Evolutionary conservation across 2,113 vertebrate species (phyloP).

Genomic region (Rhabdornis inornatus): DNA sequence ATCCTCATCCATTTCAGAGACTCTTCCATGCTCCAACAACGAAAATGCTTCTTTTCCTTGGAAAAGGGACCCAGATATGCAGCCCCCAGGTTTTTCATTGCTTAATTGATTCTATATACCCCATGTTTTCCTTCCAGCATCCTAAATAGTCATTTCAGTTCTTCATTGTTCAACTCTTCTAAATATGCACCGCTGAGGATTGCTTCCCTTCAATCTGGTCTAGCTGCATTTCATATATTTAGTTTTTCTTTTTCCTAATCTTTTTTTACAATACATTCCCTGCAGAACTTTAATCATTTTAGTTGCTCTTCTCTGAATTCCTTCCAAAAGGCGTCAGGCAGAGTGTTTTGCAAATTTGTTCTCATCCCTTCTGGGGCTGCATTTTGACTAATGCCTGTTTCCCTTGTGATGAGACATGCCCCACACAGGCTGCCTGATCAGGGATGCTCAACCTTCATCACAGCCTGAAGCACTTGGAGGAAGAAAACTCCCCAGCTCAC

Average conservation of each 20-base stretch:
- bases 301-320: constrained; percentile 44
- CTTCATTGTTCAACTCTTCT: not conserved
- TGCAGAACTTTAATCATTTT: constrained; percentile 38
- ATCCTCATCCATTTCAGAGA: not conserved
- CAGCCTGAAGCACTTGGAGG: not conserved
- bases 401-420: not conserved
- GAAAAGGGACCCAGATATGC: not conserved
- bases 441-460: not conserved
- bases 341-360: constrained; percentile 18
- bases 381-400: constrained; percentile 1
- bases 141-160: not conserved
- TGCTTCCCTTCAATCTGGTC: not conserved
- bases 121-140: not conserved
- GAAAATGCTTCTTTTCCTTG: not conserved
- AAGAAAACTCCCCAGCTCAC: not conserved
- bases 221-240: constrained; percentile 20
- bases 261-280: constrained; percentile 35
- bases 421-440: not conserved
- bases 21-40: not conserved
- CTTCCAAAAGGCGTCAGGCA: not conserved
- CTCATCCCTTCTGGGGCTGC: not conserved
- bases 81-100: not conserved
- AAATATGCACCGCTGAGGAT: not conserved
- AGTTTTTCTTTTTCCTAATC: constrained; percentile 29
- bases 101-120: not conserved